These are phyloP conservation scores for Natator depressus DNA, from an alignment of 2,113 vertebrate species.

Conservation along the genomic window DNA sequence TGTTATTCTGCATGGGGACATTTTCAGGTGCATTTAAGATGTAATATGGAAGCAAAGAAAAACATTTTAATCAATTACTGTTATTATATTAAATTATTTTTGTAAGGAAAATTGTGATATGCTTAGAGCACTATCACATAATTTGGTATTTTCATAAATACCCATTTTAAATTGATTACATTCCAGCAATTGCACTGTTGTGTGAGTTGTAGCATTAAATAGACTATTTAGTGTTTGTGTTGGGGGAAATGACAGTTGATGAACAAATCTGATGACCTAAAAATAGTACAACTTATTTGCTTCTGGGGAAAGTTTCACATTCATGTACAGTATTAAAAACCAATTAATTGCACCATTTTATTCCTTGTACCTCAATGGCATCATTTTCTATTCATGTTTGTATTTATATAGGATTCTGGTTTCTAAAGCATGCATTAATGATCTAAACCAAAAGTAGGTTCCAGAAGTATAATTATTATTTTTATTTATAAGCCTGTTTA, in stretches of 20 bases:
- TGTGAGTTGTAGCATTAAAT: constrained; percentile 16
- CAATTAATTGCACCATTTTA: neutral
- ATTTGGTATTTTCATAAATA: constrained; percentile 56
- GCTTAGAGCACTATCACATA: constrained; percentile 51
- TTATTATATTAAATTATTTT: constrained; percentile 61
- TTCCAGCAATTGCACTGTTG: neutral
- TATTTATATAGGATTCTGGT: neutral
- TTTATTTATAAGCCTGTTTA: constrained; percentile 56
- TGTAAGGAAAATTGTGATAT: constrained; percentile 42
- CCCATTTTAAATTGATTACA: neutral
- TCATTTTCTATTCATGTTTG: constrained; percentile 7
- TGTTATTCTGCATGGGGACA: constrained; percentile 9
- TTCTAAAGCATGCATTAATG: neutral
- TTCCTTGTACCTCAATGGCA: neutral
- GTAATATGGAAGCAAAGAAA: constrained; percentile 48
- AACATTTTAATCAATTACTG: constrained; percentile 55
- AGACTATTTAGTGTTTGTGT: neutral
- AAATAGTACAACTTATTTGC: neutral
- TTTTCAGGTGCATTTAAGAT: constrained; percentile 64
- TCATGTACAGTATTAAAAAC: constrained; percentile 26
- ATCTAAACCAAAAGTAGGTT: constrained; percentile 35
- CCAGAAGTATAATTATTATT: constrained; percentile 39
- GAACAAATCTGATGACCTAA: neutral
- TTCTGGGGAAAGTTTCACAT: neutral
- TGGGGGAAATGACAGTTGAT: neutral